These are phyloP conservation scores for Bradypodion ventrale DNA, from an alignment of 2,797 vertebrate species.

Conservation along the genomic window DNA sequence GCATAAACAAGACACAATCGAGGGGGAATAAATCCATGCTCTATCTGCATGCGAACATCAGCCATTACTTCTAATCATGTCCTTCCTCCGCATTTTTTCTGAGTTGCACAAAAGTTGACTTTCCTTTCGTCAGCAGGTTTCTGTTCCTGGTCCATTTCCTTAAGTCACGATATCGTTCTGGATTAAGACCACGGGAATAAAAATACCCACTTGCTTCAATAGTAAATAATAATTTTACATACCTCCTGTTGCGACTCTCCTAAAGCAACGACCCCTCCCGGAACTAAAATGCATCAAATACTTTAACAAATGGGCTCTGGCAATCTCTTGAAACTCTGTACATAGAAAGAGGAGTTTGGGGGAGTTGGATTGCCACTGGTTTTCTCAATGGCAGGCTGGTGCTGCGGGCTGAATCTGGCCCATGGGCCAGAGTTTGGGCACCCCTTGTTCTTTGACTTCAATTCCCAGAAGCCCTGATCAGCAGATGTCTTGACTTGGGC, in stretches of 20 bases:
- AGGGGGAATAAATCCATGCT: background rate
- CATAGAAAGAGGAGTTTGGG: too few relatives aligned
- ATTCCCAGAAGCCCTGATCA: too few relatives aligned
- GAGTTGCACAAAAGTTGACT: background rate
- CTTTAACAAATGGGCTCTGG: too few relatives aligned
- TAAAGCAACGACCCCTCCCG: background rate
- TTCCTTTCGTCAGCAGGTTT: background rate
- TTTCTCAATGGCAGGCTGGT: too few relatives aligned
- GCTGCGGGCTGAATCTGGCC: too few relatives aligned
- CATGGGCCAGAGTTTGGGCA: too few relatives aligned
- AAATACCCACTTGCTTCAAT: background rate
- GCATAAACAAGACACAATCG: fast-evolving
- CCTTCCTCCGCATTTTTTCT: background rate
- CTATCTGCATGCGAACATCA: background rate
- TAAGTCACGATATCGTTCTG: background rate
- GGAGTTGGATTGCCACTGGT: too few relatives aligned
- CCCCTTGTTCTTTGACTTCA: too few relatives aligned
- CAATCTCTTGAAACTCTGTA: too few relatives aligned
- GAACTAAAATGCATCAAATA: too few relatives aligned
- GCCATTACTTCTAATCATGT: background rate
- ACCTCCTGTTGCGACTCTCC: background rate
- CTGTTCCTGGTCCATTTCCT: background rate
- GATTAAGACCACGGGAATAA: too few relatives aligned
- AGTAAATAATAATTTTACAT: background rate
- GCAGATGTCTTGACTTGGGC: too few relatives aligned